Evolutionary conservation across 1,140 invertebrate species (phyloP).

Genomic region (Drosophila insularis): DNA sequence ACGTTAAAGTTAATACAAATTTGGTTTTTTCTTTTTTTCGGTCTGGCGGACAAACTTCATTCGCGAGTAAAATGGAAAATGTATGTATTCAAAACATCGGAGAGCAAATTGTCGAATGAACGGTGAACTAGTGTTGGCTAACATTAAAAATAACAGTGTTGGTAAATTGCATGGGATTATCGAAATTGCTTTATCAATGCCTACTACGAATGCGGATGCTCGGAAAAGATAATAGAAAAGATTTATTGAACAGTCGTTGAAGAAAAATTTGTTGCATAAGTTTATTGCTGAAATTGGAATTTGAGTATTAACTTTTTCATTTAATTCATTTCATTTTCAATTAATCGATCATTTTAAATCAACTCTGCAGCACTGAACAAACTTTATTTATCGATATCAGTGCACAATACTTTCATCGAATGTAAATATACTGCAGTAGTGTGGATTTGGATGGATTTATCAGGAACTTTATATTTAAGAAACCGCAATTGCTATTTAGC

Average conservation of each 20-base stretch:
- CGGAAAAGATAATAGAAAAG: too few relatives aligned
- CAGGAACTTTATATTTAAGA: not conserved
- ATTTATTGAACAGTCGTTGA: too few relatives aligned
- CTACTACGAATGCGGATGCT: not conserved
- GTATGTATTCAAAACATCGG: conserved; percentile 72
- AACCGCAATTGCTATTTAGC: not conserved
- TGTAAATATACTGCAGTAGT: not conserved
- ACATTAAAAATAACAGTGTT: not conserved
- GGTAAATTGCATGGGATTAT: not conserved
- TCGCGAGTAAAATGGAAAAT: conserved; percentile 74
- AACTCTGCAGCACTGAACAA: not conserved
- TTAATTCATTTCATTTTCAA: too few relatives aligned
- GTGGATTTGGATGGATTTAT: not conserved
- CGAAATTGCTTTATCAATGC: not conserved
- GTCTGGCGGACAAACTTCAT: conserved; percentile 66
- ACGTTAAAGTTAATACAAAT: conserved; percentile 65
- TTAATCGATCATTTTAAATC: not conserved
- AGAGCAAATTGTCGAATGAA: conserved; percentile 12
- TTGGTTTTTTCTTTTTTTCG: conserved; percentile 47
- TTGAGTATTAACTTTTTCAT: too few relatives aligned
- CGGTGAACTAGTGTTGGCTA: conserved; percentile 7
- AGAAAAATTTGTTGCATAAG: not conserved
- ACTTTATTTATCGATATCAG: not conserved
- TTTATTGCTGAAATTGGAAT: not conserved
- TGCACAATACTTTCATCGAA: not conserved